Base-by-base conservation (phyloP, 1,140 invertebrate genomes). In the Drosophila setifemur region DNA sequence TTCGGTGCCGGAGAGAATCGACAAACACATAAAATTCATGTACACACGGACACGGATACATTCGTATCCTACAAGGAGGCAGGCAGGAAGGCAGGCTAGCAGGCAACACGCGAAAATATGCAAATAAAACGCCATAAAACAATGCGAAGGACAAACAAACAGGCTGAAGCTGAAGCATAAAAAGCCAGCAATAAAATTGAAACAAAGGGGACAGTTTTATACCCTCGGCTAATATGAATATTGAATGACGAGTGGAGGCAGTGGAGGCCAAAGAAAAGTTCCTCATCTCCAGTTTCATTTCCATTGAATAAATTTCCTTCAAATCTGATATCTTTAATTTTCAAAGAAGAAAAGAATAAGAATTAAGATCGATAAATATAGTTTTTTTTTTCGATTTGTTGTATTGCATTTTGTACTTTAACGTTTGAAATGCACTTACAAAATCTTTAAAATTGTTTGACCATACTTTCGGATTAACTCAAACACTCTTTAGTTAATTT, bases 51-150 rank as follows among this genome's bases (percentile, higher is more conserved):
- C 45, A 31, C n/a, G 16, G 14, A 47, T 28, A 31, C 25, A n/a
- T n/a, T n/a, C 18, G 16, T 19, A 33, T n/a, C n/a, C 25, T 3
- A 23, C 21, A 5, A 5, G 21, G 12, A 16, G 33, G 14, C 33
- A 37, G 33, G 12, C 33, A 37, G 14, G 12, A 37, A 23, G 21
- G 21, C 21, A 23, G 21, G 21, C 23, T 19, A 57, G 50, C 44
- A 67, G 26, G 69, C 29, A 77, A 57, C 68, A 72, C 43, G 68
- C 69, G 49, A 85, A 83, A 86, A 86, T 86, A 83, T 83, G 81
- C 70, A 86, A 83, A 85, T 85, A 72, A 86, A 86, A 85, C 75
- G 81, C 60, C 66, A 86, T 86, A 86, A 85, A 85, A 86, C 79
- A 85, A 85, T 72, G 61, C 48, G 67, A 72, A 79, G 81, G 50